Percentiles rank a stretch among this genome's conserved stretches.
These are phyloP conservation scores for Agrochola circellaris DNA, from an alignment of 2,888 invertebrate species.

Conservation along the genomic window DNA sequence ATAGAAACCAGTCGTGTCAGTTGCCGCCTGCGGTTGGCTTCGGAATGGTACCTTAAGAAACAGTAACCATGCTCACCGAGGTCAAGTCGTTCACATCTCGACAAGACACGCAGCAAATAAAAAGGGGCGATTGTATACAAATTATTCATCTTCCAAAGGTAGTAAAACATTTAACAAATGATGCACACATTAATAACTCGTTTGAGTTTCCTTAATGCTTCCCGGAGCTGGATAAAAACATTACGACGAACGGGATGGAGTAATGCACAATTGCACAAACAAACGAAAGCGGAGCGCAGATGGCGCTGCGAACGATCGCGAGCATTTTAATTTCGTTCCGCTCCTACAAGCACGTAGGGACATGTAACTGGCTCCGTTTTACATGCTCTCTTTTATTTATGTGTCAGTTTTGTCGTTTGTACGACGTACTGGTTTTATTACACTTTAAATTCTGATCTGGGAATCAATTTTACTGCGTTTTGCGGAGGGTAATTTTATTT, in stretches of 20 bases:
- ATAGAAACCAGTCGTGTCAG: no score
- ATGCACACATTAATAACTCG: conserved; percentile 59
- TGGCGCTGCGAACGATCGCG: conserved; percentile 61
- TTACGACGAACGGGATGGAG: conserved; percentile 57
- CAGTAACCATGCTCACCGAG: background rate
- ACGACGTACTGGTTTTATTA: conserved; percentile 58
- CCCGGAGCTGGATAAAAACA: conserved; percentile 67
- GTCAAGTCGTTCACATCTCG: background rate
- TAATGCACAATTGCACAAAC: conserved; percentile 69
- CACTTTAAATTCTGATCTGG: conserved; percentile 55
- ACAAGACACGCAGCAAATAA: background rate
- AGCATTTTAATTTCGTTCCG: conserved; percentile 70
- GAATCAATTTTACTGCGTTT: conserved; percentile 50
- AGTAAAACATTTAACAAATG: conserved; percentile 40
- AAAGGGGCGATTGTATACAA: conserved; percentile 17
- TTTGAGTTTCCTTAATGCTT: conserved; percentile 62
- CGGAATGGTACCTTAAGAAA: no score
- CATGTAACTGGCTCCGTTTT: conserved; percentile 60
- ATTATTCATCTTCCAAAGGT: conserved; percentile 31
- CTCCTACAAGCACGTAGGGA: conserved; percentile 65
- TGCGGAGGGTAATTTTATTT: conserved; percentile 5
- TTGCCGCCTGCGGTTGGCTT: no score
- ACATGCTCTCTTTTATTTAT: conserved; percentile 61
- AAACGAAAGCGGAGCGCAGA: conserved; percentile 69
- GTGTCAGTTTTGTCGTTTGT: conserved; percentile 56